Evolutionary conservation across 1,140 invertebrate genomes (phyloP), one percentile per base, ranked within the genome.

Genomic region (Drosophila azteca): DNA sequence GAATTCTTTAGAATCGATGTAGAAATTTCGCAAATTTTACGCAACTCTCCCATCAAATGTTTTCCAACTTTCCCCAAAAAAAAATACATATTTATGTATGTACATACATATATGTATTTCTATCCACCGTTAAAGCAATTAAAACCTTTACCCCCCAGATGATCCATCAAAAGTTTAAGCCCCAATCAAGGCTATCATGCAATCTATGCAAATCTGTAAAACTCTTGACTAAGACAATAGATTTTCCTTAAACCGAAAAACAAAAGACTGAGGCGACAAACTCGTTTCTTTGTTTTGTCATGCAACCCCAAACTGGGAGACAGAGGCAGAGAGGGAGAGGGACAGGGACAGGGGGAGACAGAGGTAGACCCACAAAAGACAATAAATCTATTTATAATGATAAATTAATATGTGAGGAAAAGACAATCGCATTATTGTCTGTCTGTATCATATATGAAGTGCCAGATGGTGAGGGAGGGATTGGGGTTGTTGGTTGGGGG

Each of bases 381-480:
- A 77, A 85, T 80, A 73, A 84, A 80, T 84, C 62, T 48, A 58
- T 67, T 44, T 63, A 71, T 68, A 72, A 65, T 81, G 82, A 87
- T 87, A 79, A 75, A 87, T 87, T 82, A 82, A 82, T 88, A 87
- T 79, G 75, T 72, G 44, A 64, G 72, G 35, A 75, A 69, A 63
- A 53, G 48, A 41, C 82, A 78, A 85, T 76, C 60, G 60, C 31
- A 35, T 49, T 69, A 57, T 69, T 69, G 64, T 69, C 35, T 39
- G 15, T 17, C 29, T 29, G 29, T 7, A 0, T 35, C 11, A 9
- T 35, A 11, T 20, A 20, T 20, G 17, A 13, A 20, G 17, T 9
- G 2, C 35, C 35, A 5, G 9, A 8, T 39, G 15, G 17, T 5
- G 9, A 6, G 52, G 15, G 17, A 2, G 5, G 9, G 11, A 7